Evolutionary conservation across 2,797 vertebrate species (phyloP), one percentile per base, ranked within the genome.

Genomic region (Dallia pectoralis): DNA sequence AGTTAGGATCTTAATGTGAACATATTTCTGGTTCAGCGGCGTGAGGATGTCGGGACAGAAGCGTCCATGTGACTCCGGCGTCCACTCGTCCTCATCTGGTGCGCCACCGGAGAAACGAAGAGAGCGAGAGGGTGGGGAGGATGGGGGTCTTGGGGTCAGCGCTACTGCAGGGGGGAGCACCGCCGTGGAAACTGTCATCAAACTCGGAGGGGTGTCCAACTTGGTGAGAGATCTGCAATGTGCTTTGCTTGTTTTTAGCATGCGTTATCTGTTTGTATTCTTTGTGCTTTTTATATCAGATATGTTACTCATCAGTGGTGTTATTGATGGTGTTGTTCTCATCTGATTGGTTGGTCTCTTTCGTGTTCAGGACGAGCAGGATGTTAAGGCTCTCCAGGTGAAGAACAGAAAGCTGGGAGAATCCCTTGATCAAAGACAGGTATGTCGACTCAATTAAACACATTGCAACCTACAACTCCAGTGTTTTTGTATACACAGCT

Each of bases 391-490:
- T 32, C 91, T 99, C 14, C 96, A 97, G 86, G 86, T 94, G n/a
- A 99, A 98, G 89, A 99, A 99, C 83, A 88, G 97, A 69, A 99
- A 99, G 80, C 84, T 99, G 11, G 97, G 96, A 0, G 98, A 98
- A 82, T 90, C 97, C 86, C 90, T 99, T 0, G 97, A 99, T 87
- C 97, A 97, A 77, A 93, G 97, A 82, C 96, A 98, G 91, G 93
- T 95, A 56, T 86, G 25, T 25, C 81, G 80, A 63, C 0, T 49
- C 4, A 18, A 32, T n/a, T 16, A 68, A 32, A 67, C 72, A 73
- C 40, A 40, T 7, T 22, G 32, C 11, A 44, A 44, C 9, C 40
- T 44, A 44, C 9, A 66, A 12, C 40, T 2, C 19, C 9, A 22
- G 4, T 25, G n/a, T 11, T 4, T 65, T 4, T 36, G 70, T 12